Base-by-base conservation (phyloP, 2,888 invertebrate genomes). In the Tupiocoris notatus region DNA sequence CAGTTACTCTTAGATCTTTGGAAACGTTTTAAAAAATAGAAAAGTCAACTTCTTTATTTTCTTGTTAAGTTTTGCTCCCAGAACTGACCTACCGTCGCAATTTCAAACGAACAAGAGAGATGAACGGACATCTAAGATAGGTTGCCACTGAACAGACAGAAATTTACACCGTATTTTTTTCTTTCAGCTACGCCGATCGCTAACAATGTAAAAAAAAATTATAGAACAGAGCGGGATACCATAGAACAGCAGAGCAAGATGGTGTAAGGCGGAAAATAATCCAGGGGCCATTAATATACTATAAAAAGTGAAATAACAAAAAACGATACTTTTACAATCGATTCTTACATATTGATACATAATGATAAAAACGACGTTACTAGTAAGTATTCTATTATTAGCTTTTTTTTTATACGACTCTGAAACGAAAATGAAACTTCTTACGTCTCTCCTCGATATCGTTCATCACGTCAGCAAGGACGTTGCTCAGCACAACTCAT, bases 31-130 rank as follows among this genome's bases (percentile, higher is more conserved):
- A 67, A 67, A n/a, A 67, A 67, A 67, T 67, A 67, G 67, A 67
- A 67, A 64, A 57, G 56, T 67, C 54, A 67, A 67, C 67, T 56
- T 39, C 12, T 39, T 39, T 39, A 67, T 67, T 67, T 67, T 56
- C 25, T 39, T 39, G 65, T 77, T 74, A 58, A 57, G 25, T 24
- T 77, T 74, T 77, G 74, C 75, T 77, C 75, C 75, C 74, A 67
- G 75, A 65, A 70, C 75, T 67, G 66, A 65, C 61, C 77, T 68
- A 77, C 56, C 68, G 68, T 75, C 61, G 73, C 65, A 59, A 39
- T 65, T 39, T 3, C 12, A 12, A 39, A 7, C 39, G 39, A 39
- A 39, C 6, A 39, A 39, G 39, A 39, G 39, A 39, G 12, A 39
- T 39, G 39, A 39, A 39, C 3, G 39, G 39, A 39, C 39, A 39